Evolutionary conservation across 2,888 invertebrate genomes (phyloP), one percentile per base, ranked within the genome.

Genomic region (Plebejus melissa): DNA sequence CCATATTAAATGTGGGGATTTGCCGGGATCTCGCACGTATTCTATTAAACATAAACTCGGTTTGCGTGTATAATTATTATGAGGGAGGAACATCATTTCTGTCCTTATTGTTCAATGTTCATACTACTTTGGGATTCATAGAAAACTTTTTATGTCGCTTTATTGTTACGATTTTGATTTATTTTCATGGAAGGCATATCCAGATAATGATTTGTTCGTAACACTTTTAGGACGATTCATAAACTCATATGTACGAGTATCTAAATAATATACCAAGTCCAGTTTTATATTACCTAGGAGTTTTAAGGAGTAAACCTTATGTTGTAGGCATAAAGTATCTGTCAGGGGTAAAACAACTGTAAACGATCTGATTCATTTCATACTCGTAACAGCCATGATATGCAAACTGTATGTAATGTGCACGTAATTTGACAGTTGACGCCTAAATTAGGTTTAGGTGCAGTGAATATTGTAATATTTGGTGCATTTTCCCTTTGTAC

Each of bases 1-100:
- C 71, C 70, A 75, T 75, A 75, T 75, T 75, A 71, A 75, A 75
- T 70, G 38, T 54, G 57, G 36, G 57, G 75, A 75, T 75, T 75
- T 70, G 38, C 57, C 69, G 38, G 57, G 70, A 54, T 58, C 28
- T 41, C 38, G 50, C 22, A 54, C 69, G 54, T 69, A 69, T 70
- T 70, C 75, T 57, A 57, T 38, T 57, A 7, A 75, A 70, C 70
- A 75, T 57, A 70, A 58, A 36, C 41, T 41, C 6, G 69, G 4
- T 4, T 69, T 54, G 9, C 54, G 36, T 70, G 41, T 75, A 54
- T 11, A 57, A 75, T 65, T 65, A 75, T 75, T 22, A 70, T 16
- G 41, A 70, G 46, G 46, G 13, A n/a, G 13, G 32, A 65, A 71
- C 22, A 46, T 71, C 41, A 71, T 46, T 41, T 22, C 28, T 28